Percentiles rank a stretch among this genome's conserved stretches.
Conservation (phyloP, 1,140 invertebrate species). For the Phymorhynchus buccinoides region DNA sequence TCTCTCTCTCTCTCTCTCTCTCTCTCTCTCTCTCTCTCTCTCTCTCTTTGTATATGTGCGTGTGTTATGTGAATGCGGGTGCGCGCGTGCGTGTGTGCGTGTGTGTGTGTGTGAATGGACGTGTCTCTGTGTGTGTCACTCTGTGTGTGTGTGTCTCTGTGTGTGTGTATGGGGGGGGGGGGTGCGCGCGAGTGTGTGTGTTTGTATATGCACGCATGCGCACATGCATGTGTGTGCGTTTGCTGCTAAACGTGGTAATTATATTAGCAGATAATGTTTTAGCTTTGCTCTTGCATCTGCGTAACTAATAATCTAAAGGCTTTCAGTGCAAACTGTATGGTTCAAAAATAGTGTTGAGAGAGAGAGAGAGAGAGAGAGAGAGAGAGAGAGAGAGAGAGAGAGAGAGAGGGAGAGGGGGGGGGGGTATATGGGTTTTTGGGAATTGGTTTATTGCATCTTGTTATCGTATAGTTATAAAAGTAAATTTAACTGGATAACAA, state of each 20-base stretch:
- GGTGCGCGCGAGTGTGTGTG: not conserved
- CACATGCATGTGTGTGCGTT: not conserved
- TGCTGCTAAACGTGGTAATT: not conserved
- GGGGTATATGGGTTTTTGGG: too few species aligned
- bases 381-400: not conserved
- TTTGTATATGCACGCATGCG: not conserved
- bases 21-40: not conserved
- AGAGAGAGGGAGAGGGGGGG: too few species aligned
- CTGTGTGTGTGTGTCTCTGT: not conserved
- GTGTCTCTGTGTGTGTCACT: slow-evolving; percentile 5
- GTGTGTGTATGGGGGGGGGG: not conserved
- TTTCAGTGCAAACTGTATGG: not conserved
- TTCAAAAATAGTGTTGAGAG: not conserved
- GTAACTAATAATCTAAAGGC: not conserved
- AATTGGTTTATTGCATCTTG: too few species aligned
- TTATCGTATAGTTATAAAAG: too few species aligned
- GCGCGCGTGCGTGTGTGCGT: slow-evolving; percentile 4
- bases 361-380: not conserved
- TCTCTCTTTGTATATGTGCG: not conserved
- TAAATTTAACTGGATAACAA: too few species aligned
- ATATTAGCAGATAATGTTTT: too few species aligned
- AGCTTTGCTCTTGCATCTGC: not conserved
- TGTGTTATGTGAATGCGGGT: not conserved
- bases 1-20: slow-evolving; percentile 1
- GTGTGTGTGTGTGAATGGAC: slow-evolving; percentile 28